These are phyloP conservation scores for Maconellicoccus hirsutus DNA, from an alignment of 1,140 invertebrate genomes.

Conservation along the genomic window DNA sequence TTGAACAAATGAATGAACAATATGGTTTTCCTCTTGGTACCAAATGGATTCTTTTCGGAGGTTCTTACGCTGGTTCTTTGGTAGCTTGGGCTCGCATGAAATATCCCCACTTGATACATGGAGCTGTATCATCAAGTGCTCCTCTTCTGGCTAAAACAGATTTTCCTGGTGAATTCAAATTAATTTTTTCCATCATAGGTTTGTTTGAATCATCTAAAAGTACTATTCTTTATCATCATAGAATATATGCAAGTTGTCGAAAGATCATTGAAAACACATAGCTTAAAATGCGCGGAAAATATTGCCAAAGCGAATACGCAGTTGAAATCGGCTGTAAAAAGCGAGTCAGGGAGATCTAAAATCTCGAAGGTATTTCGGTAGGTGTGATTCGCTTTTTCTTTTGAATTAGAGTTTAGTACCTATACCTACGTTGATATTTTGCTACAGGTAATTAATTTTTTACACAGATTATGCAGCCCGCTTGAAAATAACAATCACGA, in stretches of 20 bases:
- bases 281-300: slow-evolving; percentile 52
- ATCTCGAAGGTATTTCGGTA: slow-evolving; percentile 59
- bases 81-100: slow-evolving; percentile 63
- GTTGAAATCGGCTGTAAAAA: slow-evolving; percentile 36
- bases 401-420: no score
- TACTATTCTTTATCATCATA: no score
- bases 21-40: slow-evolving; percentile 27
- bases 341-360: background rate
- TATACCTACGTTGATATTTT: no score
- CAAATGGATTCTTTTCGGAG: slow-evolving; percentile 59
- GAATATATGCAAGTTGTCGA: no score
- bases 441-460: no score
- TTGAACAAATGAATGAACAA: slow-evolving; percentile 34
- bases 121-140: slow-evolving; percentile 60
- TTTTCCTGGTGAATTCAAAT: slow-evolving; percentile 46
- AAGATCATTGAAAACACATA: no score
- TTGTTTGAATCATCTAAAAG: slow-evolving; percentile 51
- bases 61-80: slow-evolving; percentile 67
- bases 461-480: no score
- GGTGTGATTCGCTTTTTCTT: no score
- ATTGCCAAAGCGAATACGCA: slow-evolving; percentile 51
- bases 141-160: slow-evolving; percentile 56
- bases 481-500: no score
- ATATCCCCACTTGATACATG: slow-evolving; percentile 62
- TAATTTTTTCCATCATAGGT: slow-evolving; percentile 23